Base-by-base conservation (phyloP, 2,113 vertebrate species). In the Motacilla tschutschensis region DNA sequence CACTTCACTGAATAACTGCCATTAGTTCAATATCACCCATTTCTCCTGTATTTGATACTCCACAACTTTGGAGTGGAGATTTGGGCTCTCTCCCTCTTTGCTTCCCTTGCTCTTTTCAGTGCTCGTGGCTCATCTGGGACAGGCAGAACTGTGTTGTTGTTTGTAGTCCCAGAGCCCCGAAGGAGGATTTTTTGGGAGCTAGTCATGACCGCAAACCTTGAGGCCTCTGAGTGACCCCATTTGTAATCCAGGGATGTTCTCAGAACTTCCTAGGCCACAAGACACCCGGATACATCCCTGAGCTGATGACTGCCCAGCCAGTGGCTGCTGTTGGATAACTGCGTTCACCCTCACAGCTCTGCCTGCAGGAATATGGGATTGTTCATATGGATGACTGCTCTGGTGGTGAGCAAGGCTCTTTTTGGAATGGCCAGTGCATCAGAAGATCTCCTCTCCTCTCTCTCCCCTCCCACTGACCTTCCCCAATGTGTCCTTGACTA, bases 381-480 rank as follows among this genome's bases (percentile, higher is more conserved):
- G 80, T 86, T 92, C 85, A 84, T 65, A 57, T 0, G 0, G 64
- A 83, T 79, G 83, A 88, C 40, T 73, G 62, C 31, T 62, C 67
- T 19, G 89, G 91, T 92, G 91, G 71, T 69, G 40, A 88, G 59
- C n/a, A 76, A 20, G 41, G 47, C 59, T 71, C 76, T 41, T 83
- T 62, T 47, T 83, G 73, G 41, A 75, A 47, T 36, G 71, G 41
- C 36, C 91, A 66, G 2, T 7, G 31, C 50, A 40, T 46, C 40
- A 51, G 44, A 81, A 78, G 46, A 35, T 85, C 81, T 89, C 43
- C 38, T 86, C 47, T 84, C 50, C 47, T n/a, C 51, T 36, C 21
- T 15, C 51, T 70, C 7, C 36, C 71, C 36, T 89, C 89, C 69
- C 50, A 38, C 89, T 89, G 87, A 89, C 79, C 82, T 95, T 77